Conservation (phyloP, 2,797 vertebrate genomes). For the Coreius guichenoti region DNA sequence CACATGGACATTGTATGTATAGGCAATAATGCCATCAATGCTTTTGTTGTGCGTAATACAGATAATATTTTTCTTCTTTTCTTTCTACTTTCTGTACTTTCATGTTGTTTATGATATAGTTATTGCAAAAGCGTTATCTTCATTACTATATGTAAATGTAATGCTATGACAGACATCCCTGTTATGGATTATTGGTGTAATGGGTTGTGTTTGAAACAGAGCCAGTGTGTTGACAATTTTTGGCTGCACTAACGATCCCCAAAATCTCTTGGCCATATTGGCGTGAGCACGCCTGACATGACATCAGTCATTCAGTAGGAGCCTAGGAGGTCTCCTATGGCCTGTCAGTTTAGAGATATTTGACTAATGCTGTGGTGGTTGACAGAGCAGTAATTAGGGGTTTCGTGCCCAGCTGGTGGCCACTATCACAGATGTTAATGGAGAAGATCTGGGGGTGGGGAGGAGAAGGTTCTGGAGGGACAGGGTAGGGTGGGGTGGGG, state of each 20-base stretch:
- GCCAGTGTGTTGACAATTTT: neutral
- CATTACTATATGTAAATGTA: neutral
- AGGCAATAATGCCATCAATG: neutral
- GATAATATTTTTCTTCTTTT: neutral
- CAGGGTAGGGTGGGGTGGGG: constrained; percentile 1
- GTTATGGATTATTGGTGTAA: neutral
- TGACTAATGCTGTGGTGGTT: constrained; percentile 54
- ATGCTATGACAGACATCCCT: neutral
- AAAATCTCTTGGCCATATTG: neutral
- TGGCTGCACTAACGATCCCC: neutral
- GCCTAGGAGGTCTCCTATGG: constrained; percentile 6
- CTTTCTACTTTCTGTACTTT: neutral
- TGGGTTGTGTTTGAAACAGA: constrained; percentile 9
- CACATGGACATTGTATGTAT: neutral
- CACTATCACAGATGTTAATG: constrained; percentile 57
- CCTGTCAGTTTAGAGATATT: constrained; percentile 40
- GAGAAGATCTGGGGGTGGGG: constrained; percentile 30
- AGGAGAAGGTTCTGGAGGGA: constrained; percentile 51
- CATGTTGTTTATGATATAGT: neutral
- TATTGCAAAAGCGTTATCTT: neutral
- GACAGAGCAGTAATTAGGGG: constrained; percentile 62
- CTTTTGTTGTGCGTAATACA: neutral
- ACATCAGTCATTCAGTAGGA: constrained; percentile 10
- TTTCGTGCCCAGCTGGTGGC: constrained; percentile 62
- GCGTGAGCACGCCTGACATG: neutral